These are phyloP conservation scores for Lerema accius DNA, from an alignment of 1,140 invertebrate species.

Conservation along the genomic window DNA sequence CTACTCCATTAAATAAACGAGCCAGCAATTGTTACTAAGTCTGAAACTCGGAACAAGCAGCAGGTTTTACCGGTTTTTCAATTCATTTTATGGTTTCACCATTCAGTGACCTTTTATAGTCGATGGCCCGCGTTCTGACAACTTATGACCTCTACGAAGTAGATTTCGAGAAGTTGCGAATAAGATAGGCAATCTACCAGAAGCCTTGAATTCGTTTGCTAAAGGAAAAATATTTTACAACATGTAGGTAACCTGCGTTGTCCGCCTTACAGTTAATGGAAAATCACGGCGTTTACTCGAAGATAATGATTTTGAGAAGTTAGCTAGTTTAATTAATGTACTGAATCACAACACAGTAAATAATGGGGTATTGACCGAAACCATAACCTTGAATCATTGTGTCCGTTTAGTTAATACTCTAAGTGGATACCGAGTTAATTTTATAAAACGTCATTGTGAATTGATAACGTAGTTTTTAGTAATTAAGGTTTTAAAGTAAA, in stretches of 20 bases:
- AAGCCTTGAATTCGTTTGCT: not conserved
- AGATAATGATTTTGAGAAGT: not conserved
- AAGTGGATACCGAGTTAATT: no score
- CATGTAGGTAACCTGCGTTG: not conserved
- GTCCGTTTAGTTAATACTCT: no score
- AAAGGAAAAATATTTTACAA: not conserved
- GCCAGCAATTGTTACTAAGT: no score
- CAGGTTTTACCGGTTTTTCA: not conserved
- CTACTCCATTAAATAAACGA: no score
- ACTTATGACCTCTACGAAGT: not conserved
- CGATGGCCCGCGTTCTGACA: not conserved
- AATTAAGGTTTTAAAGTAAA: no score
- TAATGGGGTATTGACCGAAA: not conserved
- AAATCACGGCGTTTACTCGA: not conserved
- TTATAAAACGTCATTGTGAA: no score
- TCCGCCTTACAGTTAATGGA: not conserved
- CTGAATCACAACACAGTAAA: not conserved
- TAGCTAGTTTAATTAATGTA: not conserved
- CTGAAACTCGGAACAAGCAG: not conserved
- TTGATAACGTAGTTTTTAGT: no score
- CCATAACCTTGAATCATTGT: not conserved
- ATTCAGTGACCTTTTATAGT: slow-evolving; percentile 8
- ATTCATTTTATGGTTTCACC: not conserved
- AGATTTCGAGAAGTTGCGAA: slow-evolving; percentile 4
- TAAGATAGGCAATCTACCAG: not conserved